Evolutionary conservation across 2,113 vertebrate species (phyloP), one percentile per base, ranked within the genome.

Genomic region (Mustela nigripes): DNA sequence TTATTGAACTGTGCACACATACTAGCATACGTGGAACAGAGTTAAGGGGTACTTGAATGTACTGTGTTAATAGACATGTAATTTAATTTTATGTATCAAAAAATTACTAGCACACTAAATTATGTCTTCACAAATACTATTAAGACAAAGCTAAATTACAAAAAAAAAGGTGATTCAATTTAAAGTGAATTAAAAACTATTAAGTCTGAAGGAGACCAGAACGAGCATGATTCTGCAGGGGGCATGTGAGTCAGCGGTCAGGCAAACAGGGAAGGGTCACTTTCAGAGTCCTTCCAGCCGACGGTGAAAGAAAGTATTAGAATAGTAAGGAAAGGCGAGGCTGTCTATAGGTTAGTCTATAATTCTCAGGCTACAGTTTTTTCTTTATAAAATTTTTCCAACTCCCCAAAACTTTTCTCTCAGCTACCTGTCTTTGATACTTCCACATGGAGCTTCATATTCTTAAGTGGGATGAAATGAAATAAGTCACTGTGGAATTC

Each of bases 171-270:
- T n/a, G 16, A 82, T 36, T 89, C 48, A 39, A 53, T 36, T 94
- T 58, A 84, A 85, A 56, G 16, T 90, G 67, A 56, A 56, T 56
- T 56, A 56, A 16, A 31, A 80, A 45, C 16, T 10, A 21, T 11
- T 50, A 62, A 26, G 31, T 33, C 39, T 19, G 28, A 11, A 50
- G 22, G n/a, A 95, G 42, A 36, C n/a, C 36, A 78, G 24, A 83
- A 45, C 2, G 11, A 11, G 24, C 15, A 28, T 11, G 18, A 58
- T 58, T 65, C 31, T 50, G 79, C 60, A 26, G 31, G n/a, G 9
- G 4, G 10, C 2, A 12, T 0, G 7, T 39, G 79, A 39, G 1
- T 0, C 16, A 56, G 28, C 5, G 3, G 31, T 45, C 7, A 14
- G 58, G 36, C 21, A 36, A 45, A 36, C 2, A 11, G 0, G 5